Evolutionary conservation across 2,113 vertebrate species (phyloP).

Genomic region (Myanophis thanlyinensis): DNA sequence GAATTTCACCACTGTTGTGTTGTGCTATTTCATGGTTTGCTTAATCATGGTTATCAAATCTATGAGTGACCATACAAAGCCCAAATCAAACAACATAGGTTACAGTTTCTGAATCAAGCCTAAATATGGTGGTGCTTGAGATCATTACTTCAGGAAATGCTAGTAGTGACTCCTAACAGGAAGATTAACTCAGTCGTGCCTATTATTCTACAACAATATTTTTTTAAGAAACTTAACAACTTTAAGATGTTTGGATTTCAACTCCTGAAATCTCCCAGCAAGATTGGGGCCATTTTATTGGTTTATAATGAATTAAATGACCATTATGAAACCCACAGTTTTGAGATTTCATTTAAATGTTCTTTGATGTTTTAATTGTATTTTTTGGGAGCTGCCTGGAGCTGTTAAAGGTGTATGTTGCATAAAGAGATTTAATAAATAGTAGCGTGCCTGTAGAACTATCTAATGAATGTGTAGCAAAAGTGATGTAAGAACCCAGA

Average conservation of each 20-base stretch:
- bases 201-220: neutral
- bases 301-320: neutral
- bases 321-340: neutral
- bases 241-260: neutral
- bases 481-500: neutral
- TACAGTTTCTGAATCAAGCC: neutral
- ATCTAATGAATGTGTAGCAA: neutral
- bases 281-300: neutral
- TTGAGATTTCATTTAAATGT: neutral
- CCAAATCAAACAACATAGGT: neutral
- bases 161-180: too few relatives aligned
- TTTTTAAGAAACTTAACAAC: neutral
- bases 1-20: too few relatives aligned
- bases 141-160: neutral
- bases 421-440: neutral
- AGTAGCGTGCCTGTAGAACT: neutral
- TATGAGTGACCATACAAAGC: neutral
- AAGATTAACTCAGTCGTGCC: neutral
- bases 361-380: neutral
- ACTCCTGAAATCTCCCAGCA: neutral
- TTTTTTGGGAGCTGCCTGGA: neutral
- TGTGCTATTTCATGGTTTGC: neutral
- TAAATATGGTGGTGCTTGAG: neutral
- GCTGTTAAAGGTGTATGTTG: neutral
- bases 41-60: neutral